phyloP scores from a whole-genome alignment of 2,888 invertebrate genomes.

The Nymphalis polychloros region DNA sequence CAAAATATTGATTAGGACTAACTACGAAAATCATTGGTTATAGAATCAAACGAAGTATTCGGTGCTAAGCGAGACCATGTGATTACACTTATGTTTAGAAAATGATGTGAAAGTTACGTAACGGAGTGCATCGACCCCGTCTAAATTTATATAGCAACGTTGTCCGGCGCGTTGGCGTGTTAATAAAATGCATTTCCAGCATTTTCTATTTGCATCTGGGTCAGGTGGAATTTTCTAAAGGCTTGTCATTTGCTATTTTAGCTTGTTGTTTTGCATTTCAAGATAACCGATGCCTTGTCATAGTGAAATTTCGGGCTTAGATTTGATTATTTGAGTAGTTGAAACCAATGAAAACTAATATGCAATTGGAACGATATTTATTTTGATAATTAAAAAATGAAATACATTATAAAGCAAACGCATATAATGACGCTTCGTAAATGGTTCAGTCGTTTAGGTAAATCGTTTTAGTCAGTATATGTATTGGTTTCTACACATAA shows the following conservation, averaged over 20 bases:
- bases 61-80: conserved; percentile 13
- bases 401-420: no score
- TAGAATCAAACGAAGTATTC: background rate
- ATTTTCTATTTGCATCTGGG: conserved; percentile 60
- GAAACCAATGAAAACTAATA: background rate
- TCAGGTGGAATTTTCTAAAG: conserved; percentile 25
- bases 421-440: no score
- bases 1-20: conserved; percentile 9
- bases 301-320: conserved; percentile 11
- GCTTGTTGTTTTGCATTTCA: conserved; percentile 19
- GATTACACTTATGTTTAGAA: conserved; percentile 23
- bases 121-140: conserved; percentile 70
- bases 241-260: conserved; percentile 8
- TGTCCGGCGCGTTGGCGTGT: conserved; percentile 60
- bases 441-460: no score
- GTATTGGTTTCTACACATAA: no score
- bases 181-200: conserved; percentile 71
- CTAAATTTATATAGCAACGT: conserved; percentile 65
- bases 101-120: conserved; percentile 54
- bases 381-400: no score
- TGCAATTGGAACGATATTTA: no score
- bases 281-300: conserved; percentile 26
- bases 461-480: no score
- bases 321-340: background rate
- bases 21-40: conserved; percentile 7